Conservation (phyloP, 2,888 invertebrate species). For the Apotomis capreana region DNA sequence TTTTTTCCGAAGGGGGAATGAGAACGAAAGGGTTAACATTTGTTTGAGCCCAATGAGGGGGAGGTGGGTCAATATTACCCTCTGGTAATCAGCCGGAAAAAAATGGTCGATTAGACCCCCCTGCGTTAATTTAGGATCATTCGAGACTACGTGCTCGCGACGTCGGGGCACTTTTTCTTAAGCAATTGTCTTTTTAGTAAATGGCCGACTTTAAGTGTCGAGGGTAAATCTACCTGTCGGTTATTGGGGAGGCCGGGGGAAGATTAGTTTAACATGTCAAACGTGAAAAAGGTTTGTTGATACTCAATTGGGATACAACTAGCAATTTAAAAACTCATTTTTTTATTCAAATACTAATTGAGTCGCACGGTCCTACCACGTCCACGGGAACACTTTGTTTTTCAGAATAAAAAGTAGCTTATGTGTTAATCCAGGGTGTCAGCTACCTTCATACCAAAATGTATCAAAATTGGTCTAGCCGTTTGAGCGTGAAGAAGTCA, state of each 20-base stretch:
- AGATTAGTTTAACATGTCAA: background rate
- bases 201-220: conserved; percentile 62
- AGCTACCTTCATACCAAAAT: too few relatives aligned
- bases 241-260: conserved; percentile 36
- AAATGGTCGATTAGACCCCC: conserved; percentile 82
- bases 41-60: conserved; percentile 73
- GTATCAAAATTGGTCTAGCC: too few relatives aligned
- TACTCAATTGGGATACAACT: too few relatives aligned
- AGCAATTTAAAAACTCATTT: too few relatives aligned
- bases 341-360: too few relatives aligned
- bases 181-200: conserved; percentile 63
- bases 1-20: conserved; percentile 80
- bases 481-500: too few relatives aligned
- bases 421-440: too few relatives aligned
- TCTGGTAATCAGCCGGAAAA: conserved; percentile 81
- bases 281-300: too few relatives aligned
- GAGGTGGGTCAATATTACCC: conserved; percentile 81
- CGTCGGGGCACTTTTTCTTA: conserved; percentile 48
- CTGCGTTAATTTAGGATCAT: conserved; percentile 81
- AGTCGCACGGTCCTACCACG: too few relatives aligned
- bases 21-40: conserved; percentile 82
- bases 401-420: too few relatives aligned
- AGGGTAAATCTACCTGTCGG: conserved; percentile 57
- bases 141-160: conserved; percentile 67
- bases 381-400: too few relatives aligned